phyloP scores from a whole-genome alignment of 2,797 vertebrate species.

The Esox lucius region DNA sequence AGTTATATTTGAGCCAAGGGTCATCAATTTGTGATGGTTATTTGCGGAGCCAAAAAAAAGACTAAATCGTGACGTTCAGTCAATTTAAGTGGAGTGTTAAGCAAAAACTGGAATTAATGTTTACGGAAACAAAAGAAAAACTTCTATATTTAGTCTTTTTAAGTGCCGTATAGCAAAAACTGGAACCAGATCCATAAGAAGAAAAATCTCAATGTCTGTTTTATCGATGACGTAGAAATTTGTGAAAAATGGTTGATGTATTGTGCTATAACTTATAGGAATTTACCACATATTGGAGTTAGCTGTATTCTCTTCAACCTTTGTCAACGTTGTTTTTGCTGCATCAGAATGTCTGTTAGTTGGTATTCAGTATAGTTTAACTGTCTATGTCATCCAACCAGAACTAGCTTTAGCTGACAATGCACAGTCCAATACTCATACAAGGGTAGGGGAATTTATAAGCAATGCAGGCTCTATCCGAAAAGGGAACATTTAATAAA shows the following conservation, averaged over 20 bases:
- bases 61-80: slow-evolving; percentile 50
- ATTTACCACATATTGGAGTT: slow-evolving; percentile 36
- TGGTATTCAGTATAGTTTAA: slow-evolving; percentile 58
- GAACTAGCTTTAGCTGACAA: slow-evolving; percentile 27
- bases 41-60: slow-evolving; percentile 51
- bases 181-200: slow-evolving; percentile 35
- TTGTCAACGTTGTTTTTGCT: slow-evolving; percentile 35
- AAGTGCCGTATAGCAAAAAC: no score
- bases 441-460: slow-evolving; percentile 19
- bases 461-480: slow-evolving; percentile 21
- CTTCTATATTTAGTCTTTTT: no score
- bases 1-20: slow-evolving; percentile 58
- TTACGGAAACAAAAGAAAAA: no score
- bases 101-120: no score
- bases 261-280: slow-evolving; percentile 61
- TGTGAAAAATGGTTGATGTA: slow-evolving; percentile 64
- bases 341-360: slow-evolving; percentile 42
- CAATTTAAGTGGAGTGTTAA: not conserved
- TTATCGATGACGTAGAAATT: slow-evolving; percentile 56
- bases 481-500: not conserved
- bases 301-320: slow-evolving; percentile 44
- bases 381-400: slow-evolving; percentile 35
- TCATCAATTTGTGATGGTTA: slow-evolving; percentile 37
- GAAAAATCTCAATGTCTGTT: slow-evolving; percentile 47
- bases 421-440: slow-evolving; percentile 22